Conservation (phyloP, 2,888 invertebrate genomes). For the Drosophila percnosoma region DNA sequence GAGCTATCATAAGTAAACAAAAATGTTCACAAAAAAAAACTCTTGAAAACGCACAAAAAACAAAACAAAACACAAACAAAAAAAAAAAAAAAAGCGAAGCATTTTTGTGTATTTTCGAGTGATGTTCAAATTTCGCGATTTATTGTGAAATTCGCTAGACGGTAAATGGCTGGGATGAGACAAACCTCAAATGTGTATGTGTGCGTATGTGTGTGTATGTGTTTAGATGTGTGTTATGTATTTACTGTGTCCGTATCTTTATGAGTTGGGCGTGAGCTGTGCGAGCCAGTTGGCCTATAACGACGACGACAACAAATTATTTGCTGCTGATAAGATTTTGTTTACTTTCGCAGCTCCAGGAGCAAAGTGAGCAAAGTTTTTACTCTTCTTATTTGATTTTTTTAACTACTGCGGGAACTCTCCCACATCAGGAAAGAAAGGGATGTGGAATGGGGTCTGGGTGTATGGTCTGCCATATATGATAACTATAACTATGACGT, state of each 20-base stretch:
- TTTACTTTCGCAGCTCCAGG: constrained; percentile 39
- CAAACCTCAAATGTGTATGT: constrained; percentile 41
- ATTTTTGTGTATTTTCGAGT: constrained; percentile 9
- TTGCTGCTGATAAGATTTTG: constrained; percentile 52
- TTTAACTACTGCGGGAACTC: background rate
- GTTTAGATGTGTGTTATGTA: constrained; percentile 10
- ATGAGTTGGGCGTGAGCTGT: constrained; percentile 67
- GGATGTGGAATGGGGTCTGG: background rate
- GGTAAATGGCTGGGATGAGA: constrained; percentile 40
- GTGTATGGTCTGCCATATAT: background rate
- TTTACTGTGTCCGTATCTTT: constrained; percentile 51
- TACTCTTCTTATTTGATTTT: too few relatives aligned
- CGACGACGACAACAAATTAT: constrained; percentile 17
- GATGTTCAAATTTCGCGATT: constrained; percentile 53
- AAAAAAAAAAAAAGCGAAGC: too few relatives aligned
- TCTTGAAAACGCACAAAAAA: background rate
- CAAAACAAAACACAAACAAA: background rate
- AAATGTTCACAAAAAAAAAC: background rate
- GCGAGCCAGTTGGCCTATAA: constrained; percentile 33
- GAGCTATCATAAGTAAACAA: background rate
- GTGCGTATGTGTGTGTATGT: constrained; percentile 15
- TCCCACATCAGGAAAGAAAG: constrained; percentile 35
- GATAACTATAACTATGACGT: constrained; percentile 47
- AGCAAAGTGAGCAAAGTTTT: constrained; percentile 10
- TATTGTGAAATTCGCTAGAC: constrained; percentile 59